These are phyloP conservation scores for Strix occidentalis DNA, from an alignment of 2,797 vertebrate genomes.

Conservation along the genomic window DNA sequence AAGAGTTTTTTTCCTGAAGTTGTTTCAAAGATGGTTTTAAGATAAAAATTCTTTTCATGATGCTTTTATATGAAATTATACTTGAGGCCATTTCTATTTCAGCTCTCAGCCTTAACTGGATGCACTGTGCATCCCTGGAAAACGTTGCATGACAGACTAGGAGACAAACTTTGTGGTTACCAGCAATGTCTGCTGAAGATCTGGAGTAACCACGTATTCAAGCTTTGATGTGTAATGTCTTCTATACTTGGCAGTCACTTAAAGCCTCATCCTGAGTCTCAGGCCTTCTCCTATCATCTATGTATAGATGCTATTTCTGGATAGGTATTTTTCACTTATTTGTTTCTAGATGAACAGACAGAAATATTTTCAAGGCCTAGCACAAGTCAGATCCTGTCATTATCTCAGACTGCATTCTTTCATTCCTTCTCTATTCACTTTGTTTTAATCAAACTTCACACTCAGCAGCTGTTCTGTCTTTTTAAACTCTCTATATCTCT, in stretches of 20 bases:
- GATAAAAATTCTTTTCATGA: neutral
- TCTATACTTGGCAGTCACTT: conserved; percentile 45
- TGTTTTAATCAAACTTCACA: neutral
- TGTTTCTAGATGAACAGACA: neutral
- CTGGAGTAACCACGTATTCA: neutral
- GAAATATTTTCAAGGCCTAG: conserved; percentile 1
- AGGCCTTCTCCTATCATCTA: neutral
- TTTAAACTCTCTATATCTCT: neutral
- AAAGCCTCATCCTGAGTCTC: conserved; percentile 10
- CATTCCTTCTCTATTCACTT: neutral
- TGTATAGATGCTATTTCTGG: neutral
- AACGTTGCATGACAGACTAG: neutral
- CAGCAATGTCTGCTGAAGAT: neutral
- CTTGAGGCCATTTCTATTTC: neutral
- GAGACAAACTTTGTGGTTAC: neutral
- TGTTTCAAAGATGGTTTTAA: neutral
- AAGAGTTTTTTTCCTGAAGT: neutral
- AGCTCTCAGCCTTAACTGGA: neutral
- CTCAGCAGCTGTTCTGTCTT: neutral
- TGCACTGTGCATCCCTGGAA: neutral
- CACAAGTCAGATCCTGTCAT: neutral
- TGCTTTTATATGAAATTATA: conserved; percentile 26
- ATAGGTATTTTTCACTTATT: conserved; percentile 14
- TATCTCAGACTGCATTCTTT: neutral
- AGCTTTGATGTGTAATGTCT: conserved; percentile 30